Evolutionary conservation across 2,888 invertebrate species (phyloP), one percentile per base, ranked within the genome.

Genomic region (Hyppa rectilinea): DNA sequence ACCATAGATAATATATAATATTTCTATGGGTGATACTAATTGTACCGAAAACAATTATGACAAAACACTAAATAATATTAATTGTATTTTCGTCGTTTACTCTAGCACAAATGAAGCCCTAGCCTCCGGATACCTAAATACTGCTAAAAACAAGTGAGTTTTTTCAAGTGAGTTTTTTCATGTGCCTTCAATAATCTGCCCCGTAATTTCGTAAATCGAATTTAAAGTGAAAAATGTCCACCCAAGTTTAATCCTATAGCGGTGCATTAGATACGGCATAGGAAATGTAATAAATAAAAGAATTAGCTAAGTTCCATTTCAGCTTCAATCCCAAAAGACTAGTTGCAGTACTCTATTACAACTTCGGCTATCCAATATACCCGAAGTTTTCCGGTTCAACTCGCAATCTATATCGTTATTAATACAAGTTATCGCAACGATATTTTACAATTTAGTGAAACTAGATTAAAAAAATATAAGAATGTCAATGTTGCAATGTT

Each of bases 331-430:
- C 59, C 74, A n/a, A 60, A 55, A 50, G 62, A 60, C 59, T 66
- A 36, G 50, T 60, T 60, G 72, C 49, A 56, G 40, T 59, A 45
- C 34, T 50, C 36, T 47, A 34, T 36, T 52, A 59, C 29, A 70
- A 80, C 59, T 75, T 75, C 12, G 38, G 23, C 52, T 49, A 20
- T 52, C 26, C 26, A 45, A 62, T 79, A 60, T 59, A 63, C 49
- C 3, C 45, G 23, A 66, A 80, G 59, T 79, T 67, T 31, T 40
- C 43, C 2, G 47, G 61, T 62, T n/a, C 29, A 64, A 29, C 34
- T 65, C 38, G 23, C 34, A 43, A 61, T 47, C 53, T 76, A 29
- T 62, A 36, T 65, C 45, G 59, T 61, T 43, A 49, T 49, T 59
- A 40, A 55, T 66, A 10, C 26, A 50, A 36, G 12, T 36, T 52